Base-by-base conservation (phyloP, 2,113 vertebrate genomes). In the Oreochromis spilurus region DNA sequence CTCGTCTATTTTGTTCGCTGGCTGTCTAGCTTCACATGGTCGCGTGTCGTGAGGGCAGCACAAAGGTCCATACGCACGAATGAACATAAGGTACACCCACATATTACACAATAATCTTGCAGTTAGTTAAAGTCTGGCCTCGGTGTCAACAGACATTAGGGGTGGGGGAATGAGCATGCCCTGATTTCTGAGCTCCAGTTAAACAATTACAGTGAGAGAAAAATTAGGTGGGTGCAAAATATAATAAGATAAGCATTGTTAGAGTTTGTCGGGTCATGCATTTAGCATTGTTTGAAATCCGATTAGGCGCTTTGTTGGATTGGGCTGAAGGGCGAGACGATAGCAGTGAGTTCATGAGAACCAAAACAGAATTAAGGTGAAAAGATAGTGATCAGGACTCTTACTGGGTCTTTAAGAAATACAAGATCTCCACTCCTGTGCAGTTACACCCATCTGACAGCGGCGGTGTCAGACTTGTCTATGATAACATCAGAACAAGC, bases 161-260 rank as follows among this genome's bases (percentile, higher is more conserved):
- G 45, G 26, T 14, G 4, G 43, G 87, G 83, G 80, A 82, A 88
- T 12, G 11, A 87, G 62, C 7, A n/a, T 62, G 86, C 14, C 88
- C 72, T 88, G 82, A 62, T 90, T 90, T 85, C 79, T 86, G 2
- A 81, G 86, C 65, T 70, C 40, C 38, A 38, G 24, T 57, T 79
- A 40, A 81, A 65, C 58, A 38, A 45, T 70, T 36, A 52, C 12
- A 72, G 38, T 60, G 58, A 79, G 52, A 36, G 75, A 67, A 72
- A 82, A 81, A 70, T 70, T 8, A 58, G 21, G 14, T 43, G 34
- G 38, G 34, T 19, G 1, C 54, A 19, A 16, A 72, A 79, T 85
- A 60, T 82, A 93, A 92, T 84, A 92, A 86, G 79, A 77, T 78
- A 77, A 81, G 86, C 80, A 87, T 82, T 90, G 86, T 92, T 82